Evolutionary conservation across 1,140 invertebrate species (phyloP).

Genomic region (Melitaea cinxia): DNA sequence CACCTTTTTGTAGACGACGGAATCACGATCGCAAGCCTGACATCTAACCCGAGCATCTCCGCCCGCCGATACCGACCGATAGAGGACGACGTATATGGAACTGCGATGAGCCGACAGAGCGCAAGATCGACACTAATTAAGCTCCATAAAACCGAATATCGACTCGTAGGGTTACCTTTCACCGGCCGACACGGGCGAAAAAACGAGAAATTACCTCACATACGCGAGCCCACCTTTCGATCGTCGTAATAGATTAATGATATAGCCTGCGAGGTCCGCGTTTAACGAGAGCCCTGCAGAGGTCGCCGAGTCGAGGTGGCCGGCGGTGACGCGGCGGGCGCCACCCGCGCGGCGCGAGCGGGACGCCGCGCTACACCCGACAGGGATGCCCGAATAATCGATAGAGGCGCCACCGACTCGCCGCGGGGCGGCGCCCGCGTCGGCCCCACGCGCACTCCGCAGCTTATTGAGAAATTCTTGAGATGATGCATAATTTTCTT

Average conservation of each 20-base stretch:
- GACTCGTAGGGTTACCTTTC: slow-evolving; percentile 63
- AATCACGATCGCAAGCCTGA: slow-evolving; percentile 42
- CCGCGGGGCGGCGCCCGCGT: slow-evolving; percentile 73
- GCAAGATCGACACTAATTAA: slow-evolving; percentile 75
- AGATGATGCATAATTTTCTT: slow-evolving; percentile 76
- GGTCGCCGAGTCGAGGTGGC: slow-evolving; percentile 48
- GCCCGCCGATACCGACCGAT: slow-evolving; percentile 57
- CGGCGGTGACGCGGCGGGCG: slow-evolving; percentile 54
- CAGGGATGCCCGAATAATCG: slow-evolving; percentile 57
- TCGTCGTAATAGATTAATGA: slow-evolving; percentile 77
- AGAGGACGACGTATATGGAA: slow-evolving; percentile 58
- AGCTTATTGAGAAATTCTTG: slow-evolving; percentile 79
- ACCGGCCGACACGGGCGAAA: slow-evolving; percentile 48
- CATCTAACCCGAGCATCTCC: slow-evolving; percentile 54
- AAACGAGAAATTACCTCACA: slow-evolving; percentile 58
- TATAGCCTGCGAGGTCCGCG: slow-evolving; percentile 68
- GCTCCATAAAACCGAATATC: slow-evolving; percentile 74
- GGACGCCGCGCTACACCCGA: slow-evolving; percentile 49
- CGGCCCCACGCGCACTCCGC: slow-evolving; percentile 69
- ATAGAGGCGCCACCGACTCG: slow-evolving; percentile 69
- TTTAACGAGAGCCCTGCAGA: slow-evolving; percentile 55
- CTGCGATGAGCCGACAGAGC: slow-evolving; percentile 50
- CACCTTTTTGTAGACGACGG: slow-evolving; percentile 41
- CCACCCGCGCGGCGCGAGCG: slow-evolving; percentile 67
- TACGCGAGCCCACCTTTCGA: slow-evolving; percentile 60